phyloP scores from a whole-genome alignment of 2,888 invertebrate genomes.

The Anticlea derivata region DNA sequence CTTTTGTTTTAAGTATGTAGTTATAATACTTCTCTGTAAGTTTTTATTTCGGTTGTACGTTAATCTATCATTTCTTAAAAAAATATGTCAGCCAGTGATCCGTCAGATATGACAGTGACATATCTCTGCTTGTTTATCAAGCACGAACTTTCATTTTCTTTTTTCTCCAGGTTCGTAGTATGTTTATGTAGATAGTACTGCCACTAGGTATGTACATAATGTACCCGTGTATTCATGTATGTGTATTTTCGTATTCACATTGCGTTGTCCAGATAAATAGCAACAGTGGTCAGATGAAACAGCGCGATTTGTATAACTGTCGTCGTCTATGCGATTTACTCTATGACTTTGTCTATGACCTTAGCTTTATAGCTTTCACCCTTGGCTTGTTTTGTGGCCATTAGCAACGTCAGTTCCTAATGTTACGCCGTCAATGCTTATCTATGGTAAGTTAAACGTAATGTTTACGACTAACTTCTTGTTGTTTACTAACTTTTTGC shows the following conservation, averaged over 20 bases:
- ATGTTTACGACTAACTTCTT: background rate
- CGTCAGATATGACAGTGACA: background rate
- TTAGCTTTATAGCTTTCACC: conserved; percentile 44
- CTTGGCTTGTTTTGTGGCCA: conserved; percentile 34
- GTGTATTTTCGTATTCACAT: background rate
- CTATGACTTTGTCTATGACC: conserved; percentile 51
- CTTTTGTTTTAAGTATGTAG: background rate
- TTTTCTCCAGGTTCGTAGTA: too few species aligned
- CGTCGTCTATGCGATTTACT: conserved; percentile 43
- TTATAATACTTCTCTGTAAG: background rate
- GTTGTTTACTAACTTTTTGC: too few species aligned
- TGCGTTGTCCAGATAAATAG: conserved; percentile 1
- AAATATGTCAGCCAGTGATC: background rate
- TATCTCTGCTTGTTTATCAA: background rate
- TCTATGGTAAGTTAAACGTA: conserved; percentile 20
- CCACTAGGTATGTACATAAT: too few species aligned
- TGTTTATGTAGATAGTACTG: too few species aligned
- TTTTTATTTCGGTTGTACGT: conserved; percentile 2
- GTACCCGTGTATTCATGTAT: too few species aligned
- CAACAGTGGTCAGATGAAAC: conserved; percentile 45
- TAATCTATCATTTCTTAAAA: background rate
- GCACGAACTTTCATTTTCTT: too few species aligned
- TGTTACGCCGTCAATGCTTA: conserved; percentile 17
- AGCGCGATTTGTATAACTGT: conserved; percentile 49
- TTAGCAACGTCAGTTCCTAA: conserved; percentile 22